Conservation (phyloP, 2,113 vertebrate genomes). For the Mustela lutreola region DNA sequence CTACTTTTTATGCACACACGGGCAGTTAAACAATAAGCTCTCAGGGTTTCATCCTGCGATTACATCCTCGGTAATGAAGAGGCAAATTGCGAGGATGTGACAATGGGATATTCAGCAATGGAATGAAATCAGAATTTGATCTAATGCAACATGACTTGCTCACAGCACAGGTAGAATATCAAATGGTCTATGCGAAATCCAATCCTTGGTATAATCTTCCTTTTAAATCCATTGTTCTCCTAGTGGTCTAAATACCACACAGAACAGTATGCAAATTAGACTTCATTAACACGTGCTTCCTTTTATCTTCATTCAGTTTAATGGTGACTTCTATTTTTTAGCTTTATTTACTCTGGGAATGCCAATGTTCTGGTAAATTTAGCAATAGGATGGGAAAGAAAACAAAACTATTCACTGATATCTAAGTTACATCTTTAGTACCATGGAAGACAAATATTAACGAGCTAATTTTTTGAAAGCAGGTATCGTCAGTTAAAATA, state of each 20-base stretch:
- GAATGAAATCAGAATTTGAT: slow-evolving; percentile 84
- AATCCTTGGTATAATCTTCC: slow-evolving; percentile 79
- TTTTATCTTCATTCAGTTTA: slow-evolving; percentile 80
- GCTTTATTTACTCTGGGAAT: slow-evolving; percentile 76
- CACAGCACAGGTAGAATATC: slow-evolving; percentile 80
- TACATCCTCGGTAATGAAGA: slow-evolving; percentile 80
- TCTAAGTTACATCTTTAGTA: background rate
- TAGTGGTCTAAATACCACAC: slow-evolving; percentile 13
- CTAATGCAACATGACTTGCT: slow-evolving; percentile 84
- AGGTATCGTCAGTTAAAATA: background rate
- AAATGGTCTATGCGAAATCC: slow-evolving; percentile 81
- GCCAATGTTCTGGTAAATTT: slow-evolving; percentile 43
- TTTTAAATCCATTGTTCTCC: slow-evolving; percentile 76
- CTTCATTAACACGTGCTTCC: slow-evolving; percentile 76
- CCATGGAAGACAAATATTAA: background rate
- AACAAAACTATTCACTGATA: background rate
- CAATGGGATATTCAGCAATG: slow-evolving; percentile 60
- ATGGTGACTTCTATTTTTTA: slow-evolving; percentile 71
- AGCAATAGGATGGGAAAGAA: background rate
- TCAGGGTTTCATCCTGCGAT: slow-evolving; percentile 76
- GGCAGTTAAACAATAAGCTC: slow-evolving; percentile 74
- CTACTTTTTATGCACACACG: slow-evolving; percentile 34
- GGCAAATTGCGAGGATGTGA: slow-evolving; percentile 66
- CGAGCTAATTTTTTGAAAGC: slow-evolving; percentile 19
- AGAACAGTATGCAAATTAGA: slow-evolving; percentile 80